These are phyloP conservation scores for Minunthozetes semirufus DNA, from an alignment of 2,888 invertebrate species.

Conservation along the genomic window DNA sequence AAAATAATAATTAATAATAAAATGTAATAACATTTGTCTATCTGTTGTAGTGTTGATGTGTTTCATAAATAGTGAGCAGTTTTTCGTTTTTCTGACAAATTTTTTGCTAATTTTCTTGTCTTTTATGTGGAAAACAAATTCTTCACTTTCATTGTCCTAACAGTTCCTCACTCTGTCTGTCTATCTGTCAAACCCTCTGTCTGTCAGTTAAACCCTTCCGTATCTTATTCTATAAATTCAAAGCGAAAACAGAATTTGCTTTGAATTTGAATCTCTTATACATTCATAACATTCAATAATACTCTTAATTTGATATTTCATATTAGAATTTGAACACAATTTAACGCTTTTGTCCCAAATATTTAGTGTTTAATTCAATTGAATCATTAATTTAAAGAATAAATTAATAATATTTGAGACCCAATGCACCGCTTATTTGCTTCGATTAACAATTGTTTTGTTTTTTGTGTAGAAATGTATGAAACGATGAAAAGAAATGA, in stretches of 20 bases:
- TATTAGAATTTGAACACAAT: background rate
- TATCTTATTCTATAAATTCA: no score
- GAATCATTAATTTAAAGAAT: background rate
- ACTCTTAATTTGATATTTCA: no score
- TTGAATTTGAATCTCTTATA: no score
- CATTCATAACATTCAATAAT: no score
- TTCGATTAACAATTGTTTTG: slow-evolving; percentile 10
- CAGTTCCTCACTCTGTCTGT: no score
- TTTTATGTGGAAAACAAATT: background rate
- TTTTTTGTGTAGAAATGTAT: background rate
- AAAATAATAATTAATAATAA: background rate
- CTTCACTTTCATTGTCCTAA: background rate
- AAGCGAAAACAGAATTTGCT: no score
- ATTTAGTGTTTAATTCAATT: background rate
- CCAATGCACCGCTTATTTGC: slow-evolving; percentile 14
- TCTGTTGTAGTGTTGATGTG: background rate
- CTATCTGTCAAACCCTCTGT: no score
- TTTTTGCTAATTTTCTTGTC: background rate
- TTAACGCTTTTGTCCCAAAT: slow-evolving; percentile 7
- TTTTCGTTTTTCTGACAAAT: background rate
- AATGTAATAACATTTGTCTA: background rate
- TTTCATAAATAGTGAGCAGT: slow-evolving; percentile 22
- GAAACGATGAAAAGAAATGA: background rate
- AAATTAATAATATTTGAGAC: background rate
- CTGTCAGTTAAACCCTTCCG: no score